Evolutionary conservation across 2,113 vertebrate genomes (phyloP).

Genomic region (Rafetus swinhoei): DNA sequence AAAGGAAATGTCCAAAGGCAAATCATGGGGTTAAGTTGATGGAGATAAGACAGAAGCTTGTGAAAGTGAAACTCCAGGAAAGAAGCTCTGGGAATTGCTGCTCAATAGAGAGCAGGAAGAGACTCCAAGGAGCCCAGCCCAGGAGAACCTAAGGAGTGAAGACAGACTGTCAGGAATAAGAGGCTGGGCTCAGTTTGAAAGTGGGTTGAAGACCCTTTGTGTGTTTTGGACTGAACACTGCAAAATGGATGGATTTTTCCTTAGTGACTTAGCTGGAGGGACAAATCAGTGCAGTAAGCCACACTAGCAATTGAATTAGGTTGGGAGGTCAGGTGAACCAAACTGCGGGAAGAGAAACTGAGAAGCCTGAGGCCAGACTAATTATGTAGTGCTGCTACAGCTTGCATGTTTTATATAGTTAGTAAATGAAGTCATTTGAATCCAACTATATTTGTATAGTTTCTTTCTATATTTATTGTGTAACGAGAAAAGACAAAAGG

Average conservation of each 20-base stretch:
- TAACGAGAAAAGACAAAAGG: neutral
- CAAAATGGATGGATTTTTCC: neutral
- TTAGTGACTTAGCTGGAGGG: neutral
- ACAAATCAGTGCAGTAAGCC: neutral
- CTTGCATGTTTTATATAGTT: neutral
- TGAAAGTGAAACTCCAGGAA: neutral
- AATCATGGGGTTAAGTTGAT: no score
- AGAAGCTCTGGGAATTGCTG: neutral
- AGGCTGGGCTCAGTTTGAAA: neutral
- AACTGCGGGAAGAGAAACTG: neutral
- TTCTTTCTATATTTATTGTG: neutral
- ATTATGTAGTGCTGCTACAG: neutral
- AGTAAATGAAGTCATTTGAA: neutral
- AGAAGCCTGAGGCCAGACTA: neutral
- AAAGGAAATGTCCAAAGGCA: no score
- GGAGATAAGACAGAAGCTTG: neutral
- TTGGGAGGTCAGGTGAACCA: neutral
- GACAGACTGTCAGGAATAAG: neutral
- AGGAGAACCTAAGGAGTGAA: neutral
- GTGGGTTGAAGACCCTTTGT: neutral
- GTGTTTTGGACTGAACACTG: neutral
- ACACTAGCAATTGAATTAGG: neutral
- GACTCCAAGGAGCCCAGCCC: neutral
- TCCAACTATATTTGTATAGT: neutral
- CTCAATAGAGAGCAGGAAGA: neutral